Evolutionary conservation across 2,888 invertebrate genomes (phyloP).

Genomic region (Microdon myrmicae): DNA sequence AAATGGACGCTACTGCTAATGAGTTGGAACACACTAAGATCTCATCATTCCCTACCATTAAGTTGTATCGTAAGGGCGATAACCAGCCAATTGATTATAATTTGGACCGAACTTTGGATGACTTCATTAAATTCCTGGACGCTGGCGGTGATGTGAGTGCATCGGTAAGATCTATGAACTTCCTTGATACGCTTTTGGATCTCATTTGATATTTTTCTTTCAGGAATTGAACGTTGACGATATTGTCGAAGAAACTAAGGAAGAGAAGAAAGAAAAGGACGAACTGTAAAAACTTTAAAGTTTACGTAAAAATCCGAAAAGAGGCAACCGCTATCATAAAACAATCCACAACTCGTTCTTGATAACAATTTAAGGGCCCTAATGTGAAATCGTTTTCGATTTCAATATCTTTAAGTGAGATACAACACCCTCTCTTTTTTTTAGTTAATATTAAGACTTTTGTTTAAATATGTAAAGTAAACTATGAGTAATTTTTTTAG

Average conservation of each 20-base stretch:
- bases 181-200: neutral
- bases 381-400: constrained; percentile 19
- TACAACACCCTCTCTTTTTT: constrained; percentile 22
- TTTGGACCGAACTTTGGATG: constrained; percentile 94
- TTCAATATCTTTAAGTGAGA: constrained; percentile 39
- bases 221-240: constrained; percentile 59
- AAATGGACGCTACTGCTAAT: constrained; percentile 98
- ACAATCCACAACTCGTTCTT: constrained; percentile 50
- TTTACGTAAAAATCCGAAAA: constrained; percentile 10
- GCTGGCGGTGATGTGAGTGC: constrained; percentile 85
- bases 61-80: constrained; percentile 91
- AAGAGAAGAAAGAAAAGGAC: constrained; percentile 64
- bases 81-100: constrained; percentile 92
- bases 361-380: constrained; percentile 14
- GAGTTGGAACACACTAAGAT: constrained; percentile 97
- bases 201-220: constrained; percentile 17
- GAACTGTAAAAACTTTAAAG: constrained; percentile 66
- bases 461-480: constrained; percentile 49
- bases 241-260: constrained; percentile 56
- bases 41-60: constrained; percentile 93
- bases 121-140: constrained; percentile 92
- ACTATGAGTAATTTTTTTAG: constrained; percentile 40
- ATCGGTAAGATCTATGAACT: constrained; percentile 64
- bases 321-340: constrained; percentile 42
- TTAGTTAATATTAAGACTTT: constrained; percentile 49